Evolutionary conservation across 1,140 invertebrate genomes (phyloP), one percentile per base, ranked within the genome.

Genomic region (Drosophila dunni): DNA sequence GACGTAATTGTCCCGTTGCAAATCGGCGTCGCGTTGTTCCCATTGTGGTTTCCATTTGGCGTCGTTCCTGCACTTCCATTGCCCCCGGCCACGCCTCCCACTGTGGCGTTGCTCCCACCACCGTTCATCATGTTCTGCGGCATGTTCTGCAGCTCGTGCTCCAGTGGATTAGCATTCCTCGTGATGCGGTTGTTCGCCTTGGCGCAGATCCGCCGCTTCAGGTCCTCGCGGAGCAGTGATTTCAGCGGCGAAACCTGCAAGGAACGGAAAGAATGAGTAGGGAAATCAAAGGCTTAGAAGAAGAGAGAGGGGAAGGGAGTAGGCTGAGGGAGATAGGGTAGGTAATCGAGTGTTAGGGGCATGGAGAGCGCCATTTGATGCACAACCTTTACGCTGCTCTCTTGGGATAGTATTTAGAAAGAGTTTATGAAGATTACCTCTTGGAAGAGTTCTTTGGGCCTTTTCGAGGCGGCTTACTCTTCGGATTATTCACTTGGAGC

Each of bases 181-280:
- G 91, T 93, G 64, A 93, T 93, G 51, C 92, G 93, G 86, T 91
- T 93, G 65, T 91, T 94, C 11, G 92, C 94, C 68, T 95, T 93
- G 7, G 94, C 95, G 7, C 95, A 95, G 72, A 96, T 95, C 79
- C 96, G 95, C 42, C 96, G 93, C 80, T 96, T 96, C 60, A 97
- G 92, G 91, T 97, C 97, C 77, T 97, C 96, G 17, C 96, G 94
- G 45, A 97, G 92, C 46, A 97, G 92, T 61, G 96, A 97, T 85
- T 97, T 97, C 56, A 97, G 92, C 44, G 97, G 96, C 34, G 97
- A 97, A 48, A 97, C 95, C 92, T 97, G 64, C 95, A 34, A 20
- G 67, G 0, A 91, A 15, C 11, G 54, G 8, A 1, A 11, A 53
- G 15, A 29, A 29, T 60, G 17, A 38, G 15, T 17, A 11, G 0